Conservation (phyloP, 2,797 vertebrate species). For the Pseudomugil tenellus region DNA sequence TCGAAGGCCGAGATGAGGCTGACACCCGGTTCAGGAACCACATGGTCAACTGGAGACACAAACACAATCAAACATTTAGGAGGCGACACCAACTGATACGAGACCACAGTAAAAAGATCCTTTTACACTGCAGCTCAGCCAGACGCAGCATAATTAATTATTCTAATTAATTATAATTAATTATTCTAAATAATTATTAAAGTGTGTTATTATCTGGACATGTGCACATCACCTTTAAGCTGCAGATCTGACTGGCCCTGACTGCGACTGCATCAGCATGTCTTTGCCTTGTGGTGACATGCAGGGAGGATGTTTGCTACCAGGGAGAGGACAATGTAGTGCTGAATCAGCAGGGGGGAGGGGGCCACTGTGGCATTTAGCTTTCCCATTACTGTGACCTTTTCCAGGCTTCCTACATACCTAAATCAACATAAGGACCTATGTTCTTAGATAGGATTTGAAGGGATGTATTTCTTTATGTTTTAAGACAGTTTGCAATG, state of each 20-base stretch:
- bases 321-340: slow-evolving; percentile 23
- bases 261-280: slow-evolving; percentile 37
- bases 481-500: too few relatives aligned
- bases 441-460: too few relatives aligned
- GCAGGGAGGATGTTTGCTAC: slow-evolving; percentile 36
- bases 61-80: slow-evolving; percentile 2
- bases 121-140: too few relatives aligned
- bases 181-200: background rate
- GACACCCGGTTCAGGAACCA: slow-evolving; percentile 90
- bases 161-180: too few relatives aligned
- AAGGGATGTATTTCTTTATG: background rate
- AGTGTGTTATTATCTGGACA: background rate
- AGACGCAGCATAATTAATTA: too few relatives aligned
- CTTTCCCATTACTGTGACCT: too few relatives aligned
- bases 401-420: background rate
- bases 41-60: slow-evolving; percentile 89
- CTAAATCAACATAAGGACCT: background rate
- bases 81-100: background rate
- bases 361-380: background rate
- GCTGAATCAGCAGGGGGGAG: slow-evolving; percentile 54
- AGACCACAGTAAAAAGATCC: too few relatives aligned
- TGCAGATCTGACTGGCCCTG: background rate
- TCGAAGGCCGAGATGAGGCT: slow-evolving; percentile 92
- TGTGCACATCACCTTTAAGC: background rate
- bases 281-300: slow-evolving; percentile 5